A percentile compares a stretch with the other conserved stretches of the same genome.
These are phyloP conservation scores for Drosophila melanosoma DNA, from an alignment of 2,888 invertebrate genomes.

Conservation along the genomic window DNA sequence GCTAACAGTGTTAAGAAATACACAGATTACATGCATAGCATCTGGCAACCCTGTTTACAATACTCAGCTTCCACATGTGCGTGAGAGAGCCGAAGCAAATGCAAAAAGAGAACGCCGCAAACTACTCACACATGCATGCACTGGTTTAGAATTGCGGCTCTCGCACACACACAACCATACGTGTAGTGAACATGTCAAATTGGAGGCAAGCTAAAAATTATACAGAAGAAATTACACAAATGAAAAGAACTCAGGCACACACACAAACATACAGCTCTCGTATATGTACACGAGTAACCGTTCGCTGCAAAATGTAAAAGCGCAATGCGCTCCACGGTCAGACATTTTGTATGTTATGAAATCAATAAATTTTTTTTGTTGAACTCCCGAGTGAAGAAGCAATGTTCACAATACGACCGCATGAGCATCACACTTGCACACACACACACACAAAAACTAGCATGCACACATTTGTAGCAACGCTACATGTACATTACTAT, in stretches of 20 bases:
- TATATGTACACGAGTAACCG: slow-evolving; percentile 49
- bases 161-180: slow-evolving; percentile 37
- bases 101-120: slow-evolving; percentile 56
- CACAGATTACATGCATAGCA: slow-evolving; percentile 38
- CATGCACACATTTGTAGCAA: slow-evolving; percentile 1
- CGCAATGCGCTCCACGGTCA: slow-evolving; percentile 51
- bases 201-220: slow-evolving; percentile 68
- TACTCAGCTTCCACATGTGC: slow-evolving; percentile 74
- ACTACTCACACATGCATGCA: slow-evolving; percentile 28
- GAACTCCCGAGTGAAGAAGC: slow-evolving; percentile 32
- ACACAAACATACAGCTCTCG: slow-evolving; percentile 17
- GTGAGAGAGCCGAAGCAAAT: slow-evolving; percentile 41
- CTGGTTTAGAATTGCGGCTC: slow-evolving; percentile 71
- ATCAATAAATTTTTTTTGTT: slow-evolving; percentile 76
- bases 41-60: slow-evolving; percentile 64
- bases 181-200: slow-evolving; percentile 56
- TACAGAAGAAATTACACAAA: slow-evolving; percentile 76
- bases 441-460: slow-evolving; percentile 27
- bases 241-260: slow-evolving; percentile 41
- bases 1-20: slow-evolving; percentile 1
- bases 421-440: slow-evolving; percentile 52
- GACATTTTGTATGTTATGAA: slow-evolving; percentile 78
- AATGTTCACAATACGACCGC: slow-evolving; percentile 49
- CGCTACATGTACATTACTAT: slow-evolving; percentile 28
- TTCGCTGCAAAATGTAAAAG: slow-evolving; percentile 60